phyloP scores from a whole-genome alignment of 2,888 invertebrate genomes.

The Papilio gigon region DNA sequence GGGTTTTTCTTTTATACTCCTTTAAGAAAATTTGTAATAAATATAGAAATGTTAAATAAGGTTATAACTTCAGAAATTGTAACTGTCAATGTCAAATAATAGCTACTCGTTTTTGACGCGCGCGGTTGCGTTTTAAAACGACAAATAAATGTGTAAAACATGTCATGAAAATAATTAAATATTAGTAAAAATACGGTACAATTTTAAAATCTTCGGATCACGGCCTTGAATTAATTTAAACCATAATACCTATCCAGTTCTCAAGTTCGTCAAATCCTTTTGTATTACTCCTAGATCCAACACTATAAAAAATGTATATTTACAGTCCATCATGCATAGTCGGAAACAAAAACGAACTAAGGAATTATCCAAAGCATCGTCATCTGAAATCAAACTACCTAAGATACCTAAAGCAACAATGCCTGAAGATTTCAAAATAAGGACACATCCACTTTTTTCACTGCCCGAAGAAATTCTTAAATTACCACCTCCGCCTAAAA shows the following conservation, averaged over 20 bases:
- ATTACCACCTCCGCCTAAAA: slow-evolving; percentile 70
- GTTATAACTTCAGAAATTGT: not conserved
- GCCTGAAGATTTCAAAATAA: slow-evolving; percentile 82
- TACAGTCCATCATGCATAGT: slow-evolving; percentile 50
- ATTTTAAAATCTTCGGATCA: not conserved
- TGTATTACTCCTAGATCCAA: not conserved
- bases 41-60: not conserved
- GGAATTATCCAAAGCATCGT: slow-evolving; percentile 64
- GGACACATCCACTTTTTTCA: slow-evolving; percentile 83
- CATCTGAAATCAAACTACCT: slow-evolving; percentile 79
- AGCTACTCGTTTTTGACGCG: not conserved
- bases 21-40: not conserved
- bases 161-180: not conserved
- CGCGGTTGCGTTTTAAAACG: not conserved
- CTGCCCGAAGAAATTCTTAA: slow-evolving; percentile 84
- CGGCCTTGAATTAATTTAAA: too few species aligned
- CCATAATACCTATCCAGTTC: too few species aligned
- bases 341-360: slow-evolving; percentile 73
- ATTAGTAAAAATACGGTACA: not conserved
- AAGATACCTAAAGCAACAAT: slow-evolving; percentile 80
- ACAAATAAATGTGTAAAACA: not conserved
- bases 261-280: not conserved
- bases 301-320: not conserved
- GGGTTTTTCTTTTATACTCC: not conserved
- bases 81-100: slow-evolving; percentile 22